These are phyloP conservation scores for Nephrotoma appendiculata DNA, from an alignment of 2,888 invertebrate species.

Conservation along the genomic window DNA sequence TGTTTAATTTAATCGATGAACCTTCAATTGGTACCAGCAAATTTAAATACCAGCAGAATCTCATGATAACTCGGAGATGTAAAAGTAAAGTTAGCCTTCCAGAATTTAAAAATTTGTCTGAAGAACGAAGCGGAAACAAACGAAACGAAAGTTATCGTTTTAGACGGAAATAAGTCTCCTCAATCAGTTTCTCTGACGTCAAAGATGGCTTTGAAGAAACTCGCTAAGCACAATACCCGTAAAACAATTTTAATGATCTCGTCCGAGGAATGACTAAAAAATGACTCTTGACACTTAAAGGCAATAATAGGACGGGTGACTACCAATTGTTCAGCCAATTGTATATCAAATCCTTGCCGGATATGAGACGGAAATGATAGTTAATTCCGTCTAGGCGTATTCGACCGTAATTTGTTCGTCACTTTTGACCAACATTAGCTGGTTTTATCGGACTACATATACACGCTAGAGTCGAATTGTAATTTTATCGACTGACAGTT, in stretches of 20 bases:
- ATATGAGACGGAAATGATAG: background rate
- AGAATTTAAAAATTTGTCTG: too few species aligned
- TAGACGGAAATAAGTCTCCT: too few species aligned
- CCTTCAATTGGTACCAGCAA: too few species aligned
- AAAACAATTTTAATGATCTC: background rate
- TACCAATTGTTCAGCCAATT: background rate
- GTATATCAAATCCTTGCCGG: background rate
- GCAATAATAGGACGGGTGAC: background rate
- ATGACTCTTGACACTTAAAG: background rate
- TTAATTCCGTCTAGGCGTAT: background rate
- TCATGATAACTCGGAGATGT: too few species aligned
- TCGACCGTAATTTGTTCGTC: background rate
- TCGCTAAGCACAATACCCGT: too few species aligned
- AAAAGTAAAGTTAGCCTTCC: too few species aligned
- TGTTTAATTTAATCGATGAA: too few species aligned
- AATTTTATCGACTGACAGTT: background rate
- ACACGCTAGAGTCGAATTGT: background rate
- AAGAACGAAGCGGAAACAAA: too few species aligned
- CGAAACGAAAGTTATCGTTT: too few species aligned
- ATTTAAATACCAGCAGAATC: too few species aligned
- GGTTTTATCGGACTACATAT: background rate
- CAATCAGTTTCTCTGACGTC: too few species aligned
- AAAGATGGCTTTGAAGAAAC: too few species aligned
- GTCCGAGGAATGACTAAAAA: background rate
- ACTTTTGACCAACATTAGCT: background rate